These are phyloP conservation scores for Cheilosia vernalis DNA, from an alignment of 2,888 invertebrate genomes.

Conservation along the genomic window DNA sequence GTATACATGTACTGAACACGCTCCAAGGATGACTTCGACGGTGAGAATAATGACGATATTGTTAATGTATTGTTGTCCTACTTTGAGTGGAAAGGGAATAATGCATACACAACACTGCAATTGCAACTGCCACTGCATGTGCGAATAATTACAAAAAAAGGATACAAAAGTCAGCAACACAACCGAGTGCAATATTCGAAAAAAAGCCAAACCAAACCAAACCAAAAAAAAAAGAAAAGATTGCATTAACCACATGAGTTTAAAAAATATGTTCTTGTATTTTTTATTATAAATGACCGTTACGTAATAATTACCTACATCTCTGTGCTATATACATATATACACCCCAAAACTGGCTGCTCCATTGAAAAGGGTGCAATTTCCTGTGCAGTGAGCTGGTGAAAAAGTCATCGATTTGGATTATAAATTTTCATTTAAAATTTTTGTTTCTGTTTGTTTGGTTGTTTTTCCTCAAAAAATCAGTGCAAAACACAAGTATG, in stretches of 20 bases:
- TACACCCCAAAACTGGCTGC: conserved; percentile 25
- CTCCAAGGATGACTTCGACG: conserved; percentile 67
- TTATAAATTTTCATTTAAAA: conserved; percentile 51
- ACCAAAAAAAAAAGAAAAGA: conserved; percentile 2
- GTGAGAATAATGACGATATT: conserved; percentile 74
- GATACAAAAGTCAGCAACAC: conserved; percentile 50
- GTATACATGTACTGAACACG: conserved; percentile 26
- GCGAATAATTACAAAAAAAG: conserved; percentile 55
- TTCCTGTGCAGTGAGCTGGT: conserved; percentile 67
- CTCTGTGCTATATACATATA: conserved; percentile 32
- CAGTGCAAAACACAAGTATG: neutral
- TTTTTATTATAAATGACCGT: conserved; percentile 65
- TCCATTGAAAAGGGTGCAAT: conserved; percentile 54
- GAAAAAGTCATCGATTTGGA: conserved; percentile 53
- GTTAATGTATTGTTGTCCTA: conserved; percentile 73
- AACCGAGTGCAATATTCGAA: conserved; percentile 13
- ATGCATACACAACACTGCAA: conserved; percentile 52
- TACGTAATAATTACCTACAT: conserved; percentile 72
- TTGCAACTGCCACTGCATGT: conserved; percentile 56
- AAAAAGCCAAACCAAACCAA: neutral
- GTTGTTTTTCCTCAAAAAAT: neutral
- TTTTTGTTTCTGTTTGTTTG: conserved; percentile 17
- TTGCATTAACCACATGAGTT: conserved; percentile 48
- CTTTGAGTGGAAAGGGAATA: conserved; percentile 69
- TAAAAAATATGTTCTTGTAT: conserved; percentile 26